Conservation (phyloP, 2,797 vertebrate species). For the Hyperoplus immaculatus region DNA sequence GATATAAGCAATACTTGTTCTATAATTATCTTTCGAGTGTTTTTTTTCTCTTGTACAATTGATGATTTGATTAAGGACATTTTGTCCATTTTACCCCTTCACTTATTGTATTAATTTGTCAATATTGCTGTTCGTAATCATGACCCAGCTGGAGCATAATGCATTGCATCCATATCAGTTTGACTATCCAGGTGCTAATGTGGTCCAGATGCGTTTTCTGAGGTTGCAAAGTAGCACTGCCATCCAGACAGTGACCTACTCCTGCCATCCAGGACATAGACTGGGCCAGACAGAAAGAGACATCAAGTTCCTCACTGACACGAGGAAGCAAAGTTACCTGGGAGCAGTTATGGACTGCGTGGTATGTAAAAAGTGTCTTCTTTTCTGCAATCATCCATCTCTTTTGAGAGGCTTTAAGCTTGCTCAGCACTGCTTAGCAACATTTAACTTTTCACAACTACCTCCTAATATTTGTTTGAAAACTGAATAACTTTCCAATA, state of each 20-base stretch:
- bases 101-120: neutral
- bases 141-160: neutral
- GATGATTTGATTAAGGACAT: neutral
- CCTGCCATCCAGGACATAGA: conserved; percentile 83
- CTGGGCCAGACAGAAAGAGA: conserved; percentile 72
- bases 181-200: conserved; percentile 84
- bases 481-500: neutral
- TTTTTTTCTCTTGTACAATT: neutral
- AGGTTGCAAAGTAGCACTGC: conserved; percentile 87
- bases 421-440: rapidly evolving
- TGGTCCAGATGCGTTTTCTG: conserved; percentile 92
- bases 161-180: conserved; percentile 76
- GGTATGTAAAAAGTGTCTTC: conserved; percentile 76
- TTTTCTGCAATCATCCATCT: neutral
- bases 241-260: conserved; percentile 87
- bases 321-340: conserved; percentile 85
- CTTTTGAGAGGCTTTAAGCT: neutral
- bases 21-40: neutral
- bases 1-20: no score
- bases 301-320: conserved; percentile 88
- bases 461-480: no score
- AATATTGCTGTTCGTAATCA: neutral
- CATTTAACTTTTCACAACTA: neutral
- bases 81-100: neutral
- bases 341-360: conserved; percentile 86